Base-by-base conservation (phyloP, 1,140 invertebrate genomes). In the Scylla paramamosain region DNA sequence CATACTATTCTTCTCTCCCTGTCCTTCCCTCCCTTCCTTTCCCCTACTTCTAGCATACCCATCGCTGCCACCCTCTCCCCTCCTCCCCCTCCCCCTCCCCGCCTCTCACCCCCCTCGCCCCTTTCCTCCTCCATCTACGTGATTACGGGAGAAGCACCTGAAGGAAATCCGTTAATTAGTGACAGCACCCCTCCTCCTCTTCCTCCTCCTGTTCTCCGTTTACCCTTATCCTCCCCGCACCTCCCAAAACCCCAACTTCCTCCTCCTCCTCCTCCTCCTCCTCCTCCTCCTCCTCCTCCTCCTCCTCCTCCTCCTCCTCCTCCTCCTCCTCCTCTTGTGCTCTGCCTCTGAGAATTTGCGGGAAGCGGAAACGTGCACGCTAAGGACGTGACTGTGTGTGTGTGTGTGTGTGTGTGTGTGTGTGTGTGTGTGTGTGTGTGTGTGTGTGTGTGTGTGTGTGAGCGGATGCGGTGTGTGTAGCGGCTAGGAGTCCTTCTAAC, bases 131-230 rank as follows among this genome's bases (percentile, higher is more conserved):
- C n/a, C 20, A 25, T 20, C 67, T n/a, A 77, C 67, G 8, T n/a
- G 67, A 77, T 77, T 77, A 77, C 67, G 67, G 67, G 67, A 77
- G n/a, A 77, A 77, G 2, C 67, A 77, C 25, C n/a, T n/a, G 67
- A 77, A 77, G 67, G 67, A 77, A n/a, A 77, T 77, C 67, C 67
- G 67, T 77, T 77, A 77, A 77, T 77, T 77, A 77, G 67, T 77
- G 67, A 25, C 67, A 77, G 20, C 67, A 20, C 25, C 67, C 67
- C 67, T 77, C 67, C 67, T n/a, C n/a, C n/a, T n/a, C 67, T 8
- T 77, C n/a, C 67, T n/a, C 67, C 67, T 77, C n/a, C 67, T 77
- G 3, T 16, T 8, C 67, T 77, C n/a, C 67, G 6, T 14, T 52
- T 52, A 6, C 8, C 67, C n/a, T 77, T 20, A 0, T n/a, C 67